These are phyloP conservation scores for Heliconius congener DNA, from an alignment of 1,140 invertebrate genomes.

Conservation along the genomic window DNA sequence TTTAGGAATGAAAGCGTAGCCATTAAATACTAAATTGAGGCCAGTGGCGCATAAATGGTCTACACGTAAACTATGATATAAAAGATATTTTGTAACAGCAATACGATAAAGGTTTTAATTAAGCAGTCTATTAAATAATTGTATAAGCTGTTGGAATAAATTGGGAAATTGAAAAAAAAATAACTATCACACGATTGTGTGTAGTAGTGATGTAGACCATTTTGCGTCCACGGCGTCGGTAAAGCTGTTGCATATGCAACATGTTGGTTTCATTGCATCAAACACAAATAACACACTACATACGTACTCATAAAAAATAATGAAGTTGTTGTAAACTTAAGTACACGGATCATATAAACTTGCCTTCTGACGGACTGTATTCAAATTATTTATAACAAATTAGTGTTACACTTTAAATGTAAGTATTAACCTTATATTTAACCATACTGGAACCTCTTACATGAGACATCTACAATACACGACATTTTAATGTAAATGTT, in stretches of 20 bases:
- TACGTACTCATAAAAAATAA: not conserved
- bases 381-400: too few species aligned
- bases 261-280: not conserved
- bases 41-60: not conserved
- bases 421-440: too few species aligned
- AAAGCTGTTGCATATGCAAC: not conserved
- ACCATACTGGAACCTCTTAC: too few species aligned
- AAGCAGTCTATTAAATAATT: not conserved
- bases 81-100: not conserved
- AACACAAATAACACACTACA: not conserved
- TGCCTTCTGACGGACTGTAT: too few species aligned
- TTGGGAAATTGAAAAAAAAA: too few species aligned
- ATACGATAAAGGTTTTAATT: not conserved
- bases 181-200: not conserved
- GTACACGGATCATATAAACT: not conserved
- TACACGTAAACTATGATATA: not conserved
- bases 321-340: not conserved
- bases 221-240: not conserved
- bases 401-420: too few species aligned
- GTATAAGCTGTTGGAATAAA: not conserved
- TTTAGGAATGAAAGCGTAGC: slow-evolving; percentile 61
- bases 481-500: slow-evolving; percentile 7
- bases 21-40: slow-evolving; percentile 47
- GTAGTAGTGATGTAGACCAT: not conserved
- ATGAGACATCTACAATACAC: not conserved